phyloP scores from a whole-genome alignment of 2,888 invertebrate species.

The Pseudeuparius sepicola region DNA sequence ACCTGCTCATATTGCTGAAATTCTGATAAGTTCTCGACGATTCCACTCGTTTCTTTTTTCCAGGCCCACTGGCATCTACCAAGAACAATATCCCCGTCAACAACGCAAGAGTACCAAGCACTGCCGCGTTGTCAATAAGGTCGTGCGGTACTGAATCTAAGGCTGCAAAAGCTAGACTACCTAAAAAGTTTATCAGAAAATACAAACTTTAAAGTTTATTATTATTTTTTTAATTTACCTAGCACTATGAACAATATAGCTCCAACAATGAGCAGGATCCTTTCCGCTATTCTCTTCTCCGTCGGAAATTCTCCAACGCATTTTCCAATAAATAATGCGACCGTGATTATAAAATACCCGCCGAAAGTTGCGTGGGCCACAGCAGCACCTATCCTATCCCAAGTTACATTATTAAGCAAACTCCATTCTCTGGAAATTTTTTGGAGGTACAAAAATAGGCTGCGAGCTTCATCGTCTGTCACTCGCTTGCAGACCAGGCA shows the following conservation, averaged over 20 bases:
- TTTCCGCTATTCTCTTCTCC: constrained; percentile 52
- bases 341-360: constrained; percentile 60
- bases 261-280: constrained; percentile 59
- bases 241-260: constrained; percentile 57
- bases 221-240: constrained; percentile 39
- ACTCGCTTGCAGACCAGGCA: constrained; percentile 60
- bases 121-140: constrained; percentile 60
- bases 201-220: too few relatives aligned
- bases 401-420: constrained; percentile 60
- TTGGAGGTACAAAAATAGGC: constrained; percentile 57
- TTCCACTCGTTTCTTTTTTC: constrained; percentile 41
- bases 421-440: constrained; percentile 68
- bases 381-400: constrained; percentile 59
- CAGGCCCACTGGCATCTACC: constrained; percentile 54
- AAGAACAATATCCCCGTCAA: constrained; percentile 59
- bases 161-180: constrained; percentile 59
- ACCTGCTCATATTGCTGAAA: too few relatives aligned
- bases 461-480: constrained; percentile 61
- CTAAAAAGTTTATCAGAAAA: too few relatives aligned
- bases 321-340: constrained; percentile 55
- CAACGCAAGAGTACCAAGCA: constrained; percentile 57
- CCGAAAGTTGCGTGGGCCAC: constrained; percentile 59
- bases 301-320: constrained; percentile 55
- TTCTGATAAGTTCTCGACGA: too few relatives aligned
- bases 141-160: constrained; percentile 59